Conservation (phyloP, 2,888 invertebrate species). For the Leptinotarsa tumamoca region DNA sequence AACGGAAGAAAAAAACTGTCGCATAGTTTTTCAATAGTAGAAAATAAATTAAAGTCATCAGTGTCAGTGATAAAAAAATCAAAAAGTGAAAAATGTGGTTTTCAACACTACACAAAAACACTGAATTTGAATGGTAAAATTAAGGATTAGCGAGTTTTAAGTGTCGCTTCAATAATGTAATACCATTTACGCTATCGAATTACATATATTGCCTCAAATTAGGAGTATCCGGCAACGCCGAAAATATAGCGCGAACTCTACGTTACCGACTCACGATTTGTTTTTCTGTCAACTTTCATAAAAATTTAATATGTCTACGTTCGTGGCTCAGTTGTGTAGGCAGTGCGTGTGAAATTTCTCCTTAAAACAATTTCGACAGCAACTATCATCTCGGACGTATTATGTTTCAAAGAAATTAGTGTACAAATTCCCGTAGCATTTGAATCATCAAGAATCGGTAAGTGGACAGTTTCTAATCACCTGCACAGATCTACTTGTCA, state of each 20-base stretch:
- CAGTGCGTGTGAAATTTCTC: conserved; percentile 36
- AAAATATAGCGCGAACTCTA: conserved; percentile 3
- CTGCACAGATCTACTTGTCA: conserved; percentile 30
- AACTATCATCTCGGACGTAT: conserved; percentile 28
- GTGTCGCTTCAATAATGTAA: no score
- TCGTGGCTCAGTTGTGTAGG: conserved; percentile 42
- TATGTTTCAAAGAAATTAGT: conserved; percentile 34
- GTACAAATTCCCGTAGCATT: conserved; percentile 15
- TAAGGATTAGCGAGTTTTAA: no score
- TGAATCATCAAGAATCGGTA: conserved; percentile 32
- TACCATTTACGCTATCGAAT: not conserved
- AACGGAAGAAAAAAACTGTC: no score
- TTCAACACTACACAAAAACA: no score
- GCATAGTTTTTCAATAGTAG: no score
- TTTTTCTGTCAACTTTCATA: conserved; percentile 37
- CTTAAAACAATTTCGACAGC: conserved; percentile 32
- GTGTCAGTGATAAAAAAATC: no score
- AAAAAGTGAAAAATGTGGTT: no score
- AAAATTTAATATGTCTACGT: conserved; percentile 44
- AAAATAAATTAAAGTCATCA: no score
- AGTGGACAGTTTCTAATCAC: conserved; percentile 31
- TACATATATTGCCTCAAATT: not conserved
- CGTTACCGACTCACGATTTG: conserved; percentile 30
- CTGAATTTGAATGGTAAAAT: no score
- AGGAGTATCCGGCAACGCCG: not conserved